Conservation (phyloP, 2,797 vertebrate genomes). For the Mormyrops boulengeri region DNA sequence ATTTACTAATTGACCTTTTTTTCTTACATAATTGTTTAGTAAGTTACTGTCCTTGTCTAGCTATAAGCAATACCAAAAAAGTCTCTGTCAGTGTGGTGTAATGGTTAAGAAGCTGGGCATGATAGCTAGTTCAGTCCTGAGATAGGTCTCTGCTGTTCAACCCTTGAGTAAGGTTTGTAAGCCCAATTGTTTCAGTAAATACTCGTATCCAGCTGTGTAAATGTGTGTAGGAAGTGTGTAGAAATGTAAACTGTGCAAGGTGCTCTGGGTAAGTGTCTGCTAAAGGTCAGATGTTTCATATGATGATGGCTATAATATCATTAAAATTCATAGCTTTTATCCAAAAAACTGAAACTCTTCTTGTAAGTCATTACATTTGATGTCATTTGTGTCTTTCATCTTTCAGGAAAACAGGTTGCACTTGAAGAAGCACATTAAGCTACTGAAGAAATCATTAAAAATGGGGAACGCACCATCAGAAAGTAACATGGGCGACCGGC, state of each 20-base stretch:
- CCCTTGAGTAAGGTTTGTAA: not conserved
- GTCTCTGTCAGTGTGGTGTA: not conserved
- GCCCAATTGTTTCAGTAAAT: not conserved
- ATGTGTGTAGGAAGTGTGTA: not conserved
- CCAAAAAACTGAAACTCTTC: not conserved
- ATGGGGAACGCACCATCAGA: not conserved
- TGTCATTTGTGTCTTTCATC: not conserved
- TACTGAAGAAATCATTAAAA: not conserved
- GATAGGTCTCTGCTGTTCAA: not conserved
- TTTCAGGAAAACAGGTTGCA: not conserved
- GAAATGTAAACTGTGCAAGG: not conserved
- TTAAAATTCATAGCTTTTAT: not conserved
- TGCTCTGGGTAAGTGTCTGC: not conserved
- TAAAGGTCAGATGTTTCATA: not conserved
- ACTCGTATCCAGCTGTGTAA: not conserved
- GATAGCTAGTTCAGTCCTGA: not conserved
- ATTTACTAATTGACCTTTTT: not conserved
- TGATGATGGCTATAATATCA: not conserved
- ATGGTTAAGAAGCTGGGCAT: not conserved
- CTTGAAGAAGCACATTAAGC: not conserved
- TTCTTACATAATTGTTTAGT: not conserved
- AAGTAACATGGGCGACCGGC: not conserved
- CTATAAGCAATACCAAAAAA: not conserved
- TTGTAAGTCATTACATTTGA: not conserved
- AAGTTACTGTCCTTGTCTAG: not conserved